Percentiles rank a stretch among this genome's conserved stretches.
phyloP scores from a whole-genome alignment of 2,888 invertebrate genomes.

The Nomada hirtipes region DNA sequence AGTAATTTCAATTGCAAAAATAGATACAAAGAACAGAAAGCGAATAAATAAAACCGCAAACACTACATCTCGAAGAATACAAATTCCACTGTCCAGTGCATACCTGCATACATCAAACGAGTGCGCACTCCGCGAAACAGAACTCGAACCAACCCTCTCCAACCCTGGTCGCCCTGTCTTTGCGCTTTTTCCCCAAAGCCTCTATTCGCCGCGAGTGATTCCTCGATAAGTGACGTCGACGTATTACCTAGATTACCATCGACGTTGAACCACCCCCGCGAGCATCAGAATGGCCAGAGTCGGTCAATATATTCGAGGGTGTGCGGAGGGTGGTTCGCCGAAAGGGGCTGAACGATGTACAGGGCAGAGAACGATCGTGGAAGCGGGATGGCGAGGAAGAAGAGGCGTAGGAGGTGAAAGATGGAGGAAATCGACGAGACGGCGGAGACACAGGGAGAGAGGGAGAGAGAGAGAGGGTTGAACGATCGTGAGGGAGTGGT shows the following conservation, averaged over 20 bases:
- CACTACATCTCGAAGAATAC: conserved; percentile 2
- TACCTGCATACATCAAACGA: not conserved
- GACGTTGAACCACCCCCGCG: conserved; percentile 57
- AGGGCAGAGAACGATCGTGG: conserved; percentile 58
- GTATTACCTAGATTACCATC: conserved; percentile 78
- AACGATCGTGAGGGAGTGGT: conserved; percentile 83
- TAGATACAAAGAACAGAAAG: not conserved
- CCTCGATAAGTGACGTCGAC: conserved; percentile 74
- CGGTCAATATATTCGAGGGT: conserved; percentile 75
- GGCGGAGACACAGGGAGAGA: conserved; percentile 54
- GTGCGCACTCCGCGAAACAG: not conserved
- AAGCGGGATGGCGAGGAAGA: conserved; percentile 68
- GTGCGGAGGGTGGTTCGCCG: conserved; percentile 40
- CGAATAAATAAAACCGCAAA: not conserved
- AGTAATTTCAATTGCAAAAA: too few relatives aligned
- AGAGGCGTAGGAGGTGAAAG: conserved; percentile 62
- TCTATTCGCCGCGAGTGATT: conserved; percentile 48
- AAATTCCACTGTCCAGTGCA: not conserved
- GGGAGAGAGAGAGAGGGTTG: conserved; percentile 76
- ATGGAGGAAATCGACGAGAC: conserved; percentile 64
- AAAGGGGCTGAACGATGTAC: conserved; percentile 22
- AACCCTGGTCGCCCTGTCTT: not conserved
- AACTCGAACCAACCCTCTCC: not conserved
- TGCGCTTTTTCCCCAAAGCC: too few relatives aligned
- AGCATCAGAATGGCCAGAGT: conserved; percentile 65